Conservation (phyloP, 2,113 vertebrate species). For the Theristicus caerulescens region DNA sequence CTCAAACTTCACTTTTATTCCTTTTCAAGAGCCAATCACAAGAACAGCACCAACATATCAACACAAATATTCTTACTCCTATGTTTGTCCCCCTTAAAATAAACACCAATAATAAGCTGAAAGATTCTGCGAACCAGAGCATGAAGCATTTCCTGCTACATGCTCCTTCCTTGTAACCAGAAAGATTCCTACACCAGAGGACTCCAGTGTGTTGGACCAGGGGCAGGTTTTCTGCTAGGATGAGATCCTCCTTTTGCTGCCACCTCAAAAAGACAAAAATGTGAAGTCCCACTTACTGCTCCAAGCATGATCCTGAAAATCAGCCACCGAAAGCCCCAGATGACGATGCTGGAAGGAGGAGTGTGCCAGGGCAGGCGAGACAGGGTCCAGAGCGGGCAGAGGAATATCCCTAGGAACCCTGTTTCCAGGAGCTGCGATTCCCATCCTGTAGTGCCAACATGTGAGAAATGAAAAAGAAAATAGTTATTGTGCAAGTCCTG, state of each 20-base stretch:
- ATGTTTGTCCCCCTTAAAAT: not conserved
- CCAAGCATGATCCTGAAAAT: constrained; percentile 98
- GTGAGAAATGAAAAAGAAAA: not conserved
- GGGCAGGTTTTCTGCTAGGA: not conserved
- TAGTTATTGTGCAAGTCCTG: rapidly evolving
- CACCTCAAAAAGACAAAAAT: rapidly evolving
- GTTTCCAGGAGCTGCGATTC: constrained; percentile 96
- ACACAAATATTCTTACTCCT: not conserved
- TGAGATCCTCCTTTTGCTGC: not conserved
- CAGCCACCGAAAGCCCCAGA: constrained; percentile 97
- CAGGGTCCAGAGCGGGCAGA: constrained; percentile 89
- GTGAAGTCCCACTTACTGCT: constrained; percentile 80
- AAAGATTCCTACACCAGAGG: not conserved
- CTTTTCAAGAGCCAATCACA: not conserved
- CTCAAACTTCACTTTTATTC: not conserved
- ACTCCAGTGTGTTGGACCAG: rapidly evolving
- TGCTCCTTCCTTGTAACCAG: rapidly evolving
- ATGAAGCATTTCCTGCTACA: not conserved
- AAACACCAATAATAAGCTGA: not conserved
- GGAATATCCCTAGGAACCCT: constrained; percentile 90
- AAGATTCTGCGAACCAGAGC: not conserved
- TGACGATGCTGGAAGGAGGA: constrained; percentile 81
- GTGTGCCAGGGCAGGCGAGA: constrained; percentile 75
- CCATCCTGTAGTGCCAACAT: constrained; percentile 79
- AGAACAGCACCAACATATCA: not conserved